Base-by-base conservation (phyloP, 2,888 invertebrate genomes). In the Leucoma salicis region DNA sequence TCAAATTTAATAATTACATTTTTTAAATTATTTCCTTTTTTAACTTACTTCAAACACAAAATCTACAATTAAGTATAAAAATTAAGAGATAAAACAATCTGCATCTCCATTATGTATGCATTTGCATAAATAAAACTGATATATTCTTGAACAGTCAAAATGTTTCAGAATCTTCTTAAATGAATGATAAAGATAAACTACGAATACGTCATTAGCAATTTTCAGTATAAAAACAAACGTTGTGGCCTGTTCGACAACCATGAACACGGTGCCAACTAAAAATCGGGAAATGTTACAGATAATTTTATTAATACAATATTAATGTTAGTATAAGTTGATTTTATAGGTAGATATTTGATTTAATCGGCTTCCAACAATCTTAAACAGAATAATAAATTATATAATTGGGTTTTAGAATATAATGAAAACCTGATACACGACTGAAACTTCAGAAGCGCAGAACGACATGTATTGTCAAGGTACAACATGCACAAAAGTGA, bases 201-300 rank as follows among this genome's bases (percentile, higher is more conserved):
- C 14, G 13, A 29, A 13, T 29, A 18, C 27, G 3, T 39, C 36
- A 48, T 43, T 32, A 39, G 16, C 34, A 11, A 16, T 38, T 49
- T 57, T 49, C 48, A 60, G 57, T 46, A n/a, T n/a, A 60, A 60
- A 56, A 49, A 44, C 27, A 29, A 12, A 29, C 13, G 13, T 14
- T 29, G 14, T 43, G 57, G 52, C 53, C 42, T 57, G 35, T 32
- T 35, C 18, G 27, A 31, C 24, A 45, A 34, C 46, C 40, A 45
- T 47, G 57, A 52, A 35, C 35, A 11, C 32, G 43, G 57, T 49
- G 37, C 25, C 12, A 13, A 7, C 13, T 29, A 12, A 29, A 5
- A 13, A 13, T 29, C 21, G 21, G 6, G 6, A 16, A 21, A 1
- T 5, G 8, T 4, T 21, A 21, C 8, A 6, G 21, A 21, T 21